Percentiles rank a stretch among this genome's conserved stretches.
Conservation (phyloP, 2,113 vertebrate genomes). For the Abramis brama region DNA sequence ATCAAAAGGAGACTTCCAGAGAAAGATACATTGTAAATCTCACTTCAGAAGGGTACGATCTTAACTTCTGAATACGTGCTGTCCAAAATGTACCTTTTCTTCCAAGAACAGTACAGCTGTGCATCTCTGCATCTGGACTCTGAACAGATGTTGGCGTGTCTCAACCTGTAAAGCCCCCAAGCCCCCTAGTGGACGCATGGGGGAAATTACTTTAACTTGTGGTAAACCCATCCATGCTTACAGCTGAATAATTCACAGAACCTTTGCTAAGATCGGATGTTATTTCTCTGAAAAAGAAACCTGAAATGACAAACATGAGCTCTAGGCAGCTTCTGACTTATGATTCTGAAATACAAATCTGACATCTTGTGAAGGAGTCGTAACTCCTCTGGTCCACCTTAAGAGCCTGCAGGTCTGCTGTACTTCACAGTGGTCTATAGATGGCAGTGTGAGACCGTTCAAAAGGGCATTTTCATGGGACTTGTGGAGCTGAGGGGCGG, state of each 20-base stretch:
- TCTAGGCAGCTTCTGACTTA: background rate
- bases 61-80: background rate
- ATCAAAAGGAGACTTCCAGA: background rate
- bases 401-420: slow-evolving; percentile 62
- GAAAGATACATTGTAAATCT: background rate
- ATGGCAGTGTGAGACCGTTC: slow-evolving; percentile 67
- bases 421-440: slow-evolving; percentile 56
- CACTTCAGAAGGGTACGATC: background rate
- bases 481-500: slow-evolving; percentile 52
- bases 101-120: slow-evolving; percentile 13
- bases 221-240: background rate
- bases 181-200: background rate
- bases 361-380: no score
- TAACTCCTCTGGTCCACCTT: slow-evolving; percentile 71
- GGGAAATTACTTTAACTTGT: no score
- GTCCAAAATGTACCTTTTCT: slow-evolving; percentile 6
- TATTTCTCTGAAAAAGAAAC: background rate
- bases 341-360: background rate
- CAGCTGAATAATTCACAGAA: background rate
- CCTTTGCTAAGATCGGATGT: background rate
- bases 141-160: background rate
- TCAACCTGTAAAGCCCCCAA: background rate
- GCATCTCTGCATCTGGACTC: background rate
- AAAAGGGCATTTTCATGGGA: background rate
- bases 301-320: background rate